Evolutionary conservation across 2,797 vertebrate species (phyloP).

Genomic region (Anguilla pacifica): DNA sequence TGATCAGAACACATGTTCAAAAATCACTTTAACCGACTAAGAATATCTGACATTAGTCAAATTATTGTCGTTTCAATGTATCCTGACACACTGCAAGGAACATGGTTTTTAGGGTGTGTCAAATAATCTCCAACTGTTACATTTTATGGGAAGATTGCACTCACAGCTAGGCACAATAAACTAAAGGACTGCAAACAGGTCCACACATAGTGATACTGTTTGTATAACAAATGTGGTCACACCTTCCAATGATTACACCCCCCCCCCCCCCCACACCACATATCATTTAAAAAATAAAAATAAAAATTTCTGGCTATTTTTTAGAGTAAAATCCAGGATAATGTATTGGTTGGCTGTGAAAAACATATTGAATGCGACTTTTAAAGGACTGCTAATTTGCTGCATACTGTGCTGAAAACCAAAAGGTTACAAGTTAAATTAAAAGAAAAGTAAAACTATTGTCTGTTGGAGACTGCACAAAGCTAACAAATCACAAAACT

Average conservation of each 20-base stretch:
- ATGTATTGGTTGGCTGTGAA: too few relatives aligned
- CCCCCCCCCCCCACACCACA: neutral
- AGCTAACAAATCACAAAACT: neutral
- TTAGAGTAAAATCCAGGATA: neutral
- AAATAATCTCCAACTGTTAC: neutral
- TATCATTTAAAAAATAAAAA: neutral
- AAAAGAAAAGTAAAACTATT: neutral
- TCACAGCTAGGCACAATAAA: neutral
- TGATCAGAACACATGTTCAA: neutral
- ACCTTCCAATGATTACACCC: neutral
- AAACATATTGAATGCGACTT: neutral
- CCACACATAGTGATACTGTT: neutral
- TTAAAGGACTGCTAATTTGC: neutral
- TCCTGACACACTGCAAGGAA: neutral
- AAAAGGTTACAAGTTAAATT: neutral
- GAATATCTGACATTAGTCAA: neutral
- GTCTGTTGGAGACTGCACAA: neutral
- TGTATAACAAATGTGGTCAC: neutral
- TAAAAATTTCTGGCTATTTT: neutral
- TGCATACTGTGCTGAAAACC: neutral
- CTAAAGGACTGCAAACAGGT: neutral
- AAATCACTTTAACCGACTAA: neutral
- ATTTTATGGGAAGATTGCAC: neutral
- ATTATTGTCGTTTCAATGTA: neutral
- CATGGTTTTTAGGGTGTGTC: neutral